Evolutionary conservation across 2,888 invertebrate genomes (phyloP), one percentile per base, ranked within the genome.

Genomic region (Amiota mariae): DNA sequence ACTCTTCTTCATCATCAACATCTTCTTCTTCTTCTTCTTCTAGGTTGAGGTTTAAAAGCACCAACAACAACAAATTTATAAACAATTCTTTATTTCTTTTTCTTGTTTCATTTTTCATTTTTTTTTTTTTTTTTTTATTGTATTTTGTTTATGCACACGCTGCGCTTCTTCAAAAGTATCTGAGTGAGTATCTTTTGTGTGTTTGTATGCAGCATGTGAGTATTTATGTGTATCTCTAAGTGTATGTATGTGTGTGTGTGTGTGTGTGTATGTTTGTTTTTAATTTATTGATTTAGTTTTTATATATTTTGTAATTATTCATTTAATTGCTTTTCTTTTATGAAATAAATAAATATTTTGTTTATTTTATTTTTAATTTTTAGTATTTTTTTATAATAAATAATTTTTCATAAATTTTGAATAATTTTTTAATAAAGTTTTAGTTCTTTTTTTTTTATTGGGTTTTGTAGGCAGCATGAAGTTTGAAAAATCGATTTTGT

Each of bases 401-500:
- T 24, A 24, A 24, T 24, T 24, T 24, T 24, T 24, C 1, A 24
- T 24, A 24, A 24, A 24, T n/a, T n/a, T n/a, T n/a, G n/a, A 24
- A 24, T 24, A 24, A 2, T 24, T 24, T 66, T 73, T 64, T 71
- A 72, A 75, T 73, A 64, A 67, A 74, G 74, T 75, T 73, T 78
- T 79, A 49, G 24, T 20, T 46, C 9, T 9, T 72, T 57, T 48
- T 10, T 49, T 56, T 24, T 54, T 2, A 11, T 47, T 73, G 56
- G 47, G 1, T 36, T 71, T 24, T 36, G 56, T 77, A 36, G 84
- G 79, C 85, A 85, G 79, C 85, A 85, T 87, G 85, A 84, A 85
- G 85, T 85, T 36, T 80, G 85, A 87, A 85, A 88, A 88, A 88
- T 88, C 88, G 88, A 88, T 88, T 87, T 82, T 81, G 75, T 81